A percentile compares a stretch with the other conserved stretches of the same genome.
Evolutionary conservation across 2,113 vertebrate species (phyloP).

Genomic region (Alouatta palliata): DNA sequence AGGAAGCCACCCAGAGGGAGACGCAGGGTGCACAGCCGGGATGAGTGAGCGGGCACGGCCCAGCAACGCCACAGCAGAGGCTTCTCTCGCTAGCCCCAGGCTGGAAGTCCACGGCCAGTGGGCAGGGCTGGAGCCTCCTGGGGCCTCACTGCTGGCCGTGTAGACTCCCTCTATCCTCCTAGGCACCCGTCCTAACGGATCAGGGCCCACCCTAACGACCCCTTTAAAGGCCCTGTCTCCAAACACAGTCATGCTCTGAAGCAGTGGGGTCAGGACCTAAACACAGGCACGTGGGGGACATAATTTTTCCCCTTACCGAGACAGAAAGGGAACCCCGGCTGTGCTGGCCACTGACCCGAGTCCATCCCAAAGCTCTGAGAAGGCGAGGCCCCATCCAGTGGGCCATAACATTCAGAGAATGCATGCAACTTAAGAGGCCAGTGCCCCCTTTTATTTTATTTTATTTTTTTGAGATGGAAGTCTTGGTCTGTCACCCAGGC

Average conservation of each 20-base stretch:
- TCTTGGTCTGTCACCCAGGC: too few relatives aligned
- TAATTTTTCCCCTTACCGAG: accelerated
- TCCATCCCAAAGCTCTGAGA: background rate
- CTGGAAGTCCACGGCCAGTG: background rate
- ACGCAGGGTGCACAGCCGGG: too few relatives aligned
- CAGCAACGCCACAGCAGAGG: too few relatives aligned
- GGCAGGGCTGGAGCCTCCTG: background rate
- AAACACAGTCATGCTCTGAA: background rate
- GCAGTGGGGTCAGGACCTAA: background rate
- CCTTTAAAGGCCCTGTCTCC: background rate
- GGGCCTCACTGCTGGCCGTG: background rate
- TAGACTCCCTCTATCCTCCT: background rate
- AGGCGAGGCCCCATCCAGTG: too few relatives aligned
- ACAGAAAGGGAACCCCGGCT: background rate
- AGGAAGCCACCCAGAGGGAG: too few relatives aligned
- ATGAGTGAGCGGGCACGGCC: too few relatives aligned
- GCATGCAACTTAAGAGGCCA: too few relatives aligned
- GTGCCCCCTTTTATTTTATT: background rate
- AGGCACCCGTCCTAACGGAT: accelerated
- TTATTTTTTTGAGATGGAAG: too few relatives aligned
- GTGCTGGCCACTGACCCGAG: background rate
- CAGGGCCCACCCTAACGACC: background rate
- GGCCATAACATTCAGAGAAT: too few relatives aligned
- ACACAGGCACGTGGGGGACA: background rate
- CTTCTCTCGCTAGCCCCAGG: too few relatives aligned